phyloP scores from a whole-genome alignment of 2,888 invertebrate genomes.

The Tetranychus piercei region DNA sequence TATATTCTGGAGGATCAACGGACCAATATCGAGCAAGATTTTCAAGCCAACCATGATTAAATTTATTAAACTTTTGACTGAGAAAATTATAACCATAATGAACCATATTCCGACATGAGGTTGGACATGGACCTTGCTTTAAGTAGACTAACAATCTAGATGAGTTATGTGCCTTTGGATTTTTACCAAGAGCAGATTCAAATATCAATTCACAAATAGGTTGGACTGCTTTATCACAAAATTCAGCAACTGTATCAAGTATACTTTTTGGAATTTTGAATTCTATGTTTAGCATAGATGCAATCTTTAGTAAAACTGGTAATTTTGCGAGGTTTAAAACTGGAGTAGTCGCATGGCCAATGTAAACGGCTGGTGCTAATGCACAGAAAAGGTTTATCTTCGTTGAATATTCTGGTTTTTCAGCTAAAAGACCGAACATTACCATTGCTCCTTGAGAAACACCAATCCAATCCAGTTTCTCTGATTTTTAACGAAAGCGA shows the following conservation, averaged over 20 bases:
- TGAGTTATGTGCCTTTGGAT: too few relatives aligned
- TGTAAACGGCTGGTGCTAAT: background rate
- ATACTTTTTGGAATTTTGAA: background rate
- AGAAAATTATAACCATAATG: background rate
- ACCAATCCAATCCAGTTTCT: background rate
- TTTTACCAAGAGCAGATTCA: too few relatives aligned
- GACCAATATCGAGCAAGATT: background rate
- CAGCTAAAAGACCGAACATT: background rate
- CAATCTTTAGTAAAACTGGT: background rate
- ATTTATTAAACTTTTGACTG: background rate
- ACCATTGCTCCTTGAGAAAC: background rate
- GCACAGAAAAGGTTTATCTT: background rate
- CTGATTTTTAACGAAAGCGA: background rate
- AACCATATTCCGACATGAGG: background rate
- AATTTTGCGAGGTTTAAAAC: background rate
- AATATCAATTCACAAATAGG: too few relatives aligned
- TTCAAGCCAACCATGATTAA: background rate
- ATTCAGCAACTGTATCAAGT: background rate
- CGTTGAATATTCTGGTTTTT: background rate
- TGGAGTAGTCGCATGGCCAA: background rate
- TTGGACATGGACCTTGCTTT: background rate
- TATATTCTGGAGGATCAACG: background rate
- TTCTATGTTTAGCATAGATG: background rate
- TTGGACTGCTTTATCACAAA: too few relatives aligned
- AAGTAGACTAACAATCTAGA: too few relatives aligned